These are phyloP conservation scores for Leptoclinus maculatus DNA, from an alignment of 2,797 vertebrate species.

Conservation along the genomic window DNA sequence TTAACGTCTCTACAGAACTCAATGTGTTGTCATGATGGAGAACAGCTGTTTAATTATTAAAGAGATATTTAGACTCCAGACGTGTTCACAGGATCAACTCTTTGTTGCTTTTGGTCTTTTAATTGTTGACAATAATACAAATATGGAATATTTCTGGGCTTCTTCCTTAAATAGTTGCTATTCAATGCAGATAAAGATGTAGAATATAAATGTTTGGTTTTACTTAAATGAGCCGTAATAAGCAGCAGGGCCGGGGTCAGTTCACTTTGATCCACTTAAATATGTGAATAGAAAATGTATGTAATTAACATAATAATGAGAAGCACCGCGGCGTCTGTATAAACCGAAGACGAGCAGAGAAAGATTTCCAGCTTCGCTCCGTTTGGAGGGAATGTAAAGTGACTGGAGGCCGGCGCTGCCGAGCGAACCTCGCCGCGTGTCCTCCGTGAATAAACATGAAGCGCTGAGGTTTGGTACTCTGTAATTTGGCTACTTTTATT, in stretches of 20 bases:
- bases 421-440: constrained; percentile 13
- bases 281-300: constrained; percentile 45
- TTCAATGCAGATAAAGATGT: not conserved
- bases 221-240: constrained; percentile 36
- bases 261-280: constrained; percentile 46
- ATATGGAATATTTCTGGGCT: not conserved
- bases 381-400: constrained; percentile 13
- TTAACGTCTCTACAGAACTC: not conserved
- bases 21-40: not conserved
- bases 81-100: too few relatives aligned
- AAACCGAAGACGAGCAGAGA: constrained; percentile 18
- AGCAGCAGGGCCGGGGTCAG: constrained; percentile 35
- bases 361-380: not conserved
- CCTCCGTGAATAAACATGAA: constrained; percentile 66
- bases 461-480: constrained; percentile 69
- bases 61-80: too few relatives aligned
- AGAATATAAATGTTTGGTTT: constrained; percentile 5
- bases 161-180: not conserved
- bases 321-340: constrained; percentile 5
- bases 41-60: too few relatives aligned
- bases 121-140: not conserved
- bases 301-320: constrained; percentile 61
- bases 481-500: constrained; percentile 99
- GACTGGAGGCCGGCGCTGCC: not conserved
- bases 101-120: not conserved